Percentiles rank a stretch among this genome's conserved stretches.
Evolutionary conservation across 2,113 vertebrate species (phyloP).

Genomic region (Daboia siamensis): DNA sequence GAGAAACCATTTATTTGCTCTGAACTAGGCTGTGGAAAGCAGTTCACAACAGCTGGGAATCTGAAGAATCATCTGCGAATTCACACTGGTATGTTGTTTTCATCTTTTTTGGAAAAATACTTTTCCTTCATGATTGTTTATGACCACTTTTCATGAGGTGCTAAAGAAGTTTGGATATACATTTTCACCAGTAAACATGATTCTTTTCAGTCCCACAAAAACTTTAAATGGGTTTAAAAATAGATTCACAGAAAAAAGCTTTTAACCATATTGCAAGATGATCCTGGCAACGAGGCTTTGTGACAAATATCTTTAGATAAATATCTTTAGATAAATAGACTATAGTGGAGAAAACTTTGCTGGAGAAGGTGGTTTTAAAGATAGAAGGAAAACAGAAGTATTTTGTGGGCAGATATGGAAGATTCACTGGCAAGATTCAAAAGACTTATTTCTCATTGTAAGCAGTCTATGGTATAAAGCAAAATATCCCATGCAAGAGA

Average conservation of each 20-base stretch:
- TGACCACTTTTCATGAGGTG: not conserved
- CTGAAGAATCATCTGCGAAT: conserved; percentile 94
- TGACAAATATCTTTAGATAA: not conserved
- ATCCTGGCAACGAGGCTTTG: not conserved
- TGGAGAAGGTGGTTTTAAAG: not conserved
- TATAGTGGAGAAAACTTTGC: not conserved
- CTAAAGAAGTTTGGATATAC: not conserved
- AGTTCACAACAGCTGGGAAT: conserved; percentile 96
- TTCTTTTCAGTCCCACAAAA: not conserved
- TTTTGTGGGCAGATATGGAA: not conserved
- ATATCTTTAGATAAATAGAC: not conserved
- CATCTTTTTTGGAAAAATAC: conserved; percentile 36
- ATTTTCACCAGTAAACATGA: not conserved
- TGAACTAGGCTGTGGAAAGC: conserved; percentile 91
- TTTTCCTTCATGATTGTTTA: conserved; percentile 30
- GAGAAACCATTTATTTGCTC: conserved; percentile 95
- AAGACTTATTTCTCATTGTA: not conserved
- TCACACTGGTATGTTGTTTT: conserved; percentile 83
- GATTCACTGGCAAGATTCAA: not conserved
- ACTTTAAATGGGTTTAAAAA: not conserved
- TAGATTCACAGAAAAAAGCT: not conserved
- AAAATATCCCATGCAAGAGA: not conserved
- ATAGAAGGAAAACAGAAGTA: not conserved
- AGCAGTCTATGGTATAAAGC: not conserved
- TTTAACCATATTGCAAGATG: not conserved